Base-by-base conservation (phyloP, 2,113 vertebrate genomes). In the Lampris incognitus region DNA sequence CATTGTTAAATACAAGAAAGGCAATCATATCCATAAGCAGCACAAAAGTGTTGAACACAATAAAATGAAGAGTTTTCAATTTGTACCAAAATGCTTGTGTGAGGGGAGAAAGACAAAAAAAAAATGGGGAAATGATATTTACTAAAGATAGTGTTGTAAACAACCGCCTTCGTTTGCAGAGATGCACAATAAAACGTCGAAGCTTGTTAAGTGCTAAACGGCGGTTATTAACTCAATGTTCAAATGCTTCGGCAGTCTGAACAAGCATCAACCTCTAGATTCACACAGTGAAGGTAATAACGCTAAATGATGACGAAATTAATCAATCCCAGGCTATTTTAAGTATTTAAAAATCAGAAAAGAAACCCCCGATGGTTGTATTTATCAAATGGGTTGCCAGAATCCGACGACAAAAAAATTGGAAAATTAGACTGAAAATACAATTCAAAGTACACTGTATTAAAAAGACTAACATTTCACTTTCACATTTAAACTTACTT, bases 41-140 rank as follows among this genome's bases (percentile, higher is more conserved):
- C 93, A 93, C 89, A 91, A 92, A 93, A 92, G 92, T 94, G 92
- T 94, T 83, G 44, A 89, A 93, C 93, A 93, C 93, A 90, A 91
- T 85, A 87, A 90, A 88, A 89, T 72, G 74, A 89, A 74, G 11
- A 49, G 51, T 78, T 84, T 87, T 85, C 49, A 78, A 91, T 90
- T 84, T 92, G 93, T 94, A 94, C 93, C 94, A 92, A 90, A 62
- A 82, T 88, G 85, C 88, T 87, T 65, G 52, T 77, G 76, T 85
- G 77, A 81, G 84, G 88, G 55, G 68, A 58, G 78, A 79, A 85
- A 82, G 69, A 83, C 74, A 78, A 74, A 64, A 46, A 5, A 50
- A 4, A 24, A 24, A 2, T 7, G 38, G n/a, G 40, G 44, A 59
- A 40, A 65, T 79, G 69, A 74, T 50, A 69, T 84, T 75, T 59